These are phyloP conservation scores for Andricus grossulariae DNA, from an alignment of 1,140 invertebrate genomes.

Conservation along the genomic window DNA sequence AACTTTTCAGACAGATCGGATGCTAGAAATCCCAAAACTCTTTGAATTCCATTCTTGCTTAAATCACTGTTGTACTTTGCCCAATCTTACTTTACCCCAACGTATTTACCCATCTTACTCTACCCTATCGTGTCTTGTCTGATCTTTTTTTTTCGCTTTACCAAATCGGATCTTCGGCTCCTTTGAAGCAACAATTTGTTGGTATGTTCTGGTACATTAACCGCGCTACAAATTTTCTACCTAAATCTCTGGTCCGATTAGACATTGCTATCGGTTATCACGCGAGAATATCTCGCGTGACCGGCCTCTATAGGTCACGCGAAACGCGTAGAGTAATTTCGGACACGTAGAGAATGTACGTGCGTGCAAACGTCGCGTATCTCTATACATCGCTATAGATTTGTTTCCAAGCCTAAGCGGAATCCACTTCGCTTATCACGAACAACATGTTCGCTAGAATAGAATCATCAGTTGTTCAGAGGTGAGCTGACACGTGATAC, in stretches of 20 bases:
- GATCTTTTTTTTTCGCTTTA: no score
- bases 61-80: slow-evolving; percentile 3
- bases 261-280: slow-evolving; percentile 4
- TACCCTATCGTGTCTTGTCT: not conserved
- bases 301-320: slow-evolving; percentile 44
- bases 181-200: not conserved
- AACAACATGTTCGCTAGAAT: slow-evolving; percentile 33
- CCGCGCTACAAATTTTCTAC: slow-evolving; percentile 18
- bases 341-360: slow-evolving; percentile 33
- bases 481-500: slow-evolving; percentile 7
- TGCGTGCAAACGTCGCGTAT: slow-evolving; percentile 58
- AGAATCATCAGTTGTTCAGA: slow-evolving; percentile 18
- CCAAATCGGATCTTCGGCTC: not conserved
- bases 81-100: not conserved
- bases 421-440: slow-evolving; percentile 54
- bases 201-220: not conserved
- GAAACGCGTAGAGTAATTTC: slow-evolving; percentile 37
- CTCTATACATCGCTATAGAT: slow-evolving; percentile 55
- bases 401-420: slow-evolving; percentile 44
- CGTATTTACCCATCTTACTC: no score
- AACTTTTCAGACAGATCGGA: slow-evolving; percentile 17
- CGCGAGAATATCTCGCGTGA: slow-evolving; percentile 50
- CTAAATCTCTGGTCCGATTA: slow-evolving; percentile 21
- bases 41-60: slow-evolving; percentile 20
- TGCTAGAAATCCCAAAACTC: not conserved